Base-by-base conservation (phyloP, 2,888 invertebrate genomes). In the Drosophila niveifrons region DNA sequence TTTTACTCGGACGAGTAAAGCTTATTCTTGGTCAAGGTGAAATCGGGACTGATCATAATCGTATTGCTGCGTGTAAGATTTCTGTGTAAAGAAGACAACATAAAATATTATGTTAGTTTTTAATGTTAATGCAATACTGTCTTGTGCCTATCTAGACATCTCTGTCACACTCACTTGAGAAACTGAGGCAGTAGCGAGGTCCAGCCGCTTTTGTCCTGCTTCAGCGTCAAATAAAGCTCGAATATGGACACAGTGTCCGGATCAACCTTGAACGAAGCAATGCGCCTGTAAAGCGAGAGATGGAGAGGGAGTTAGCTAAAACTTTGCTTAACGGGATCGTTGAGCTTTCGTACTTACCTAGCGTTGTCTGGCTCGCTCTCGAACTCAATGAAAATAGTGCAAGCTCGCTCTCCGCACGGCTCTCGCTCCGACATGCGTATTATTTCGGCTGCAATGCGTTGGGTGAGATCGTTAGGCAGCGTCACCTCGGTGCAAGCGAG, bases 1-100 rank as follows among this genome's bases (percentile, higher is more conserved):
- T 51, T 86, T 90, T 91, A 92, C 86, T 93, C 91, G 72, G 91
- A 94, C 91, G 94, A 95, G 94, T 97, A 98, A 88, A 98, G 94
- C 93, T 98, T 98, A 93, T 97, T 97, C 94, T 98, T 98, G 92
- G 96, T 96, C 93, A 98, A 94, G 91, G 95, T 95, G 94, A 97
- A 98, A 91, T 96, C 96, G 88, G 96, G 96, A 93, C 97, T 96
- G 92, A 98, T 96, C 93, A 97, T 95, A 90, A 98, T 96, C 83
- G 97, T 97, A 92, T 96, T 96, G 93, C 96, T 95, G 93, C 96
- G 95, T 81, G 97, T 96, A 89, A 97, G 94, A 92, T 97, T 97
- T 94, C 97, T 97, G 94, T 66, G 9, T 48, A 18, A 89, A 17
- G 86, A 80, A 78, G 11, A 62, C 0, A 91, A 71, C 0, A 68